Evolutionary conservation across 2,797 vertebrate genomes (phyloP).

Genomic region (Hydrolagus colliei): DNA sequence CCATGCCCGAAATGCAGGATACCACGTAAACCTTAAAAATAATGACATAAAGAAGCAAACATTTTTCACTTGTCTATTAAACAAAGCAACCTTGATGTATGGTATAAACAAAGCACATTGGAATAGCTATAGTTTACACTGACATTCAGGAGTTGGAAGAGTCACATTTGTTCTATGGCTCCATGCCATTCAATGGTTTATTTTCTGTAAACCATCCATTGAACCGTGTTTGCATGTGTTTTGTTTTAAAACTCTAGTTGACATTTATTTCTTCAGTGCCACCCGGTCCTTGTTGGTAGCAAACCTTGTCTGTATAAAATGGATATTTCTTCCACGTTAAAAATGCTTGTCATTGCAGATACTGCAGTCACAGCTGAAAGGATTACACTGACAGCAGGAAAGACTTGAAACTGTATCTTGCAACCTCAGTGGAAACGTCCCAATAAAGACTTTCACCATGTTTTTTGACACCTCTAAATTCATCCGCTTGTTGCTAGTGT

Average conservation of each 20-base stretch:
- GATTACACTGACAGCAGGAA: too few relatives aligned
- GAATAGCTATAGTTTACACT: too few relatives aligned
- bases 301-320: conserved; percentile 20
- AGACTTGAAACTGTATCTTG: too few relatives aligned
- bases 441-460: too few relatives aligned
- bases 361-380: too few relatives aligned
- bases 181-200: neutral
- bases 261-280: neutral
- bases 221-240: neutral
- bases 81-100: neutral
- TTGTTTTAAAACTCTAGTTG: neutral
- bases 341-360: conserved; percentile 6
- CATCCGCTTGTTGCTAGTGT: too few relatives aligned
- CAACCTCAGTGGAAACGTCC: too few relatives aligned
- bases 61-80: conserved; percentile 6
- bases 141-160: neutral
- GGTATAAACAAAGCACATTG: neutral
- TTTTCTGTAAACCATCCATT: neutral
- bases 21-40: neutral
- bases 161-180: neutral
- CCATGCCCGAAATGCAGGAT: neutral
- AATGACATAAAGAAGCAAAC: neutral
- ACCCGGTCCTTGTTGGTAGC: conserved; percentile 4
- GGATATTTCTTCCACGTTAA: neutral
- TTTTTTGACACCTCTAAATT: too few relatives aligned